Base-by-base conservation (phyloP, 2,888 invertebrate species). In the Diachrysia chrysitis region DNA sequence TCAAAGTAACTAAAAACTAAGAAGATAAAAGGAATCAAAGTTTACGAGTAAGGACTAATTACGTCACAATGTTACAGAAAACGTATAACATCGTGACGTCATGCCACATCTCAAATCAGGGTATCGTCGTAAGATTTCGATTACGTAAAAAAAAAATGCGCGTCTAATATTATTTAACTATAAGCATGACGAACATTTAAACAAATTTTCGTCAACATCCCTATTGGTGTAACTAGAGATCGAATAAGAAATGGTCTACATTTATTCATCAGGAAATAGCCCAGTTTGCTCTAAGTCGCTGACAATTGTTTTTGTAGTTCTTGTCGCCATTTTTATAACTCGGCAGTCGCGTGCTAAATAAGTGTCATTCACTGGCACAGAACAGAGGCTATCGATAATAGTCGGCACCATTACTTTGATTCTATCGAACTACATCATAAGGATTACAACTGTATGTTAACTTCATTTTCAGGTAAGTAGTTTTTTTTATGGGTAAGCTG, bases 301-400 rank as follows among this genome's bases (percentile, higher is more conserved):
- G 48, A 51, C 48, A 6, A 16, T n/a, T 7, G 57, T 68, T 64
- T 65, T 56, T n/a, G 14, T 32, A 35, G 42, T 25, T 25, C 25
- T 29, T 17, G 19, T 9, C 29, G 35, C 60, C 54, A 63, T 73
- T 61, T 63, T 46, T 51, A 57, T 54, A 57, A 55, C 60, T 63
- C 55, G 65, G 46, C 19, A 72, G 32, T 54, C 48, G 48, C 58
- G 66, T 59, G 67, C 62, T 59, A 70, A 69, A 71, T 66, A 23
- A n/a, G 48, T 73, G 63, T 63, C 53, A 69, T 64, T 74, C 61
- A 64, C 64, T 74, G 54, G 62, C 63, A 60, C 35, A 51, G 54
- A n/a, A 54, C 54, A 54, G 23, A 29, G n/a, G 42, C 42, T 42
- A 32, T 68, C 10, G 35, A 72, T 59, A 19, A 60, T 19, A 17